Conservation (phyloP, 2,113 vertebrate species). For the Heloderma charlesbogerti region DNA sequence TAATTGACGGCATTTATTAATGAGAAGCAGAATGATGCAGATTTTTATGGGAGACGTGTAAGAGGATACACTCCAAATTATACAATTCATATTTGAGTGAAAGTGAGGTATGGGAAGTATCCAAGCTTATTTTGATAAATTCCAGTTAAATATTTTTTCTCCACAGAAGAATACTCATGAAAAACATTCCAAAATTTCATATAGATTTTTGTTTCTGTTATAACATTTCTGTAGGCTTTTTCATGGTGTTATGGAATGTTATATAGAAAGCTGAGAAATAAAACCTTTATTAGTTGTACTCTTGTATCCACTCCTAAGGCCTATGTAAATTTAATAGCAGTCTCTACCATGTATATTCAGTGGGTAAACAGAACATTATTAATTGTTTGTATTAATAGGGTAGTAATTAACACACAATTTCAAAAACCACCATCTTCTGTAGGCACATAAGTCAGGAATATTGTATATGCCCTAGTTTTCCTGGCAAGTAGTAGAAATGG, state of each 20-base stretch:
- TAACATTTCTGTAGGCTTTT: neutral
- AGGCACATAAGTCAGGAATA: neutral
- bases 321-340: neutral
- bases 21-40: neutral
- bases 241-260: neutral
- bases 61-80: slow-evolving; percentile 2
- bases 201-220: neutral
- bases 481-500: neutral
- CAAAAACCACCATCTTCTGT: neutral
- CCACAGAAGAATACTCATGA: neutral
- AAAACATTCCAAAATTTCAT: neutral
- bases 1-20: slow-evolving; percentile 50
- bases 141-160: neutral
- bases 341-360: neutral
- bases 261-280: neutral
- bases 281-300: neutral
- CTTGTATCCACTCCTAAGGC: neutral
- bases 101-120: neutral
- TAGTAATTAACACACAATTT: neutral
- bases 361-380: neutral
- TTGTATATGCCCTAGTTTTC: neutral
- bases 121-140: neutral
- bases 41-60: neutral
- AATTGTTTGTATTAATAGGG: neutral
- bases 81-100: neutral